Percentiles rank a stretch among this genome's conserved stretches.
These are phyloP conservation scores for Cliona cf. orientalis DNA, from an alignment of 37 sponge, comb jelly and placozoan genomes.

Conservation along the genomic window DNA sequence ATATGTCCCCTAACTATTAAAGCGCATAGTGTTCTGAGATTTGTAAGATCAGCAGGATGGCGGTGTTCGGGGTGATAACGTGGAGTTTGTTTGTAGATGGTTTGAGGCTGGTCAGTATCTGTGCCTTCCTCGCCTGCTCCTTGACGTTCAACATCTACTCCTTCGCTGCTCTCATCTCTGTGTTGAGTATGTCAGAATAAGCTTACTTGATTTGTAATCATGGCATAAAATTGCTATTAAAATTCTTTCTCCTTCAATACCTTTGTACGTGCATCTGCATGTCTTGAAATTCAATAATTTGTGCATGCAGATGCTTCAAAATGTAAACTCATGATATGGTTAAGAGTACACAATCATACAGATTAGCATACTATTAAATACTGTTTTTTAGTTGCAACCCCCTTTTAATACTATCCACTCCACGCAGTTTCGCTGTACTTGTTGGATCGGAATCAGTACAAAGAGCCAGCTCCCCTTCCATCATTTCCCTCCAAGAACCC, in stretches of 20 bases:
- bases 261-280: too few relatives aligned
- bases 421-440: slow-evolving; percentile 64
- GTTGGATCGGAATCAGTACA: slow-evolving; percentile 49
- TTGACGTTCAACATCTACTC: slow-evolving; percentile 65
- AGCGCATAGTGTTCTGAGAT: too few relatives aligned
- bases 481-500: slow-evolving; percentile 17
- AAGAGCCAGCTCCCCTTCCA: not conserved
- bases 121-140: slow-evolving; percentile 49
- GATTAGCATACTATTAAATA: not conserved
- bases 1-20: too few relatives aligned
- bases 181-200: slow-evolving; percentile 64
- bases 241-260: too few relatives aligned
- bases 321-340: too few relatives aligned
- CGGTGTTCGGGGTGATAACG: slow-evolving; percentile 23
- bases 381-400: not conserved
- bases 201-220: too few relatives aligned
- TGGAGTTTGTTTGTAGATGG: slow-evolving; percentile 70
- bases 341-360: not conserved
- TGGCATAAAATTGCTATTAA: too few relatives aligned
- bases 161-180: slow-evolving; percentile 41
- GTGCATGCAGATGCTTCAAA: too few relatives aligned
- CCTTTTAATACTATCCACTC: not conserved
- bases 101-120: slow-evolving; percentile 53
- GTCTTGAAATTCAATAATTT: too few relatives aligned
- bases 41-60: slow-evolving; percentile 11